phyloP scores from a whole-genome alignment of 2,113 vertebrate species.

The Paramormyrops kingsleyae region DNA sequence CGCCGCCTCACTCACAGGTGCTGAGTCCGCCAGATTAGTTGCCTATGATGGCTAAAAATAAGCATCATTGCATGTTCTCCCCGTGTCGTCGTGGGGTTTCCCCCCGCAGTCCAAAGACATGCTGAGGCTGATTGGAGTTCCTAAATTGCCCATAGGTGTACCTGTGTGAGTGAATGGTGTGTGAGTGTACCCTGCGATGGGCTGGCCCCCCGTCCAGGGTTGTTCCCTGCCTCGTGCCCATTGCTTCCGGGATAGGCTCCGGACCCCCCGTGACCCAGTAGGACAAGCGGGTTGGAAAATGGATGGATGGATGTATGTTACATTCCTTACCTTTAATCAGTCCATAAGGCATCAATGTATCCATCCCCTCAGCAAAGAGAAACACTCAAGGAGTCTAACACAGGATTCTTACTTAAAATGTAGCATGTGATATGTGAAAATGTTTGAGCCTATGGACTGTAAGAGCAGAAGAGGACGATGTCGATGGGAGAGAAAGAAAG shows the following conservation, averaged over 20 bases:
- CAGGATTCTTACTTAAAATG: background rate
- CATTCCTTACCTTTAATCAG: slow-evolving; percentile 26
- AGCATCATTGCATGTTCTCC: background rate
- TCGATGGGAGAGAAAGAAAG: background rate
- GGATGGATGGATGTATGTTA: too few relatives aligned
- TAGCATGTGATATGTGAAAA: background rate
- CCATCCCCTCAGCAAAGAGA: background rate
- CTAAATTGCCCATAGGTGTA: too few relatives aligned
- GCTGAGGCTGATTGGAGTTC: too few relatives aligned
- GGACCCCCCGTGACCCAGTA: too few relatives aligned
- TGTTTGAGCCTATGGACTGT: background rate
- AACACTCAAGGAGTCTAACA: background rate
- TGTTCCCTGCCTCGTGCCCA: too few relatives aligned
- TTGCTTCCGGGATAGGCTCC: too few relatives aligned
- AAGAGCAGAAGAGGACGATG: background rate
- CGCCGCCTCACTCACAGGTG: background rate
- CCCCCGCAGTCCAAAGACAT: too few relatives aligned
- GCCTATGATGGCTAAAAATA: slow-evolving; percentile 50
- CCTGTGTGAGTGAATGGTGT: too few relatives aligned
- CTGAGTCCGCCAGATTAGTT: slow-evolving; percentile 28
- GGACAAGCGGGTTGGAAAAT: too few relatives aligned
- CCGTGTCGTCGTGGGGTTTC: too few relatives aligned
- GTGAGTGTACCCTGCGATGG: too few relatives aligned
- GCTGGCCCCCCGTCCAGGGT: too few relatives aligned
- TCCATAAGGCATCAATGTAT: background rate